Evolutionary conservation across 2,113 vertebrate genomes (phyloP).

Genomic region (Coturnix japonica): DNA sequence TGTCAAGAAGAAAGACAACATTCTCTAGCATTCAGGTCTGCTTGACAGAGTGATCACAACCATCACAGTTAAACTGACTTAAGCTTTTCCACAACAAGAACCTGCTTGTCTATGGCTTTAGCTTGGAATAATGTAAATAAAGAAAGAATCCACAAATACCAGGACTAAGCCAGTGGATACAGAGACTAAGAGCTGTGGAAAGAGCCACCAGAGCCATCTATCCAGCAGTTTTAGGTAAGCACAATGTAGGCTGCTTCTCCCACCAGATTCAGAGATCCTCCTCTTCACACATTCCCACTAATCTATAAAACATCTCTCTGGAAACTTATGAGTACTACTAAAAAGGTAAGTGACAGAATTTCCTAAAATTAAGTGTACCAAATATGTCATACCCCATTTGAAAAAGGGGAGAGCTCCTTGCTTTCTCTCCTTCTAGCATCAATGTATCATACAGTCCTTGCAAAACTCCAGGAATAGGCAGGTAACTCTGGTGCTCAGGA

Average conservation of each 20-base stretch:
- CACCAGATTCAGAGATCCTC: neutral
- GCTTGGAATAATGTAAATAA: neutral
- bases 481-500: neutral
- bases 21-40: neutral
- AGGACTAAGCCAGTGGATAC: neutral
- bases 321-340: neutral
- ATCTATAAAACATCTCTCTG: neutral
- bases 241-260: fast-evolving
- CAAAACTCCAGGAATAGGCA: neutral
- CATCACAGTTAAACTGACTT: neutral
- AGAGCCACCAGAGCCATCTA: neutral
- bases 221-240: neutral
- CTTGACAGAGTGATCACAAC: neutral
- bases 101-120: neutral
- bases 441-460: neutral
- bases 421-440: neutral
- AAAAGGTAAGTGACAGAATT: neutral
- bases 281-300: neutral
- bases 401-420: neutral
- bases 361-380: neutral
- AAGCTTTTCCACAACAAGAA: neutral
- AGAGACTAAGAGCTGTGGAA: neutral
- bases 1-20: neutral
- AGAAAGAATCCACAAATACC: neutral
- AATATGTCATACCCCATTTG: neutral